Conservation (phyloP, 1,140 invertebrate species). For the Mizuhopecten yessoensis region DNA sequence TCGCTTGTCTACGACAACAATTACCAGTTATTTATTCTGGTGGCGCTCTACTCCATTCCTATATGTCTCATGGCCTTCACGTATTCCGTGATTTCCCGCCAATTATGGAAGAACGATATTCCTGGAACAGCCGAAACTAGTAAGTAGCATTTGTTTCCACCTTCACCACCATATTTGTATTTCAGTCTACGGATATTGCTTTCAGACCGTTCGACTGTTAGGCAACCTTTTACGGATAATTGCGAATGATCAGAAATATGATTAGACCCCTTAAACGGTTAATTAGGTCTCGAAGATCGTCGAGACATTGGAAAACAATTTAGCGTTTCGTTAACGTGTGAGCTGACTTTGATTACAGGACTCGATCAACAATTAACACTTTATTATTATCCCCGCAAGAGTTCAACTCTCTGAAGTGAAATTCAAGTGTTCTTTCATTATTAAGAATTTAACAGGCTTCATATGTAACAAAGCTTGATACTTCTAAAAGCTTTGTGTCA, state of each 20-base stretch:
- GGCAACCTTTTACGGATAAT: background rate
- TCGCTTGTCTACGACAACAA: conserved; percentile 81
- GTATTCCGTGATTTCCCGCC: conserved; percentile 92
- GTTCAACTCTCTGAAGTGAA: too few species aligned
- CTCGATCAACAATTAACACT: too few species aligned
- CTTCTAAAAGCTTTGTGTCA: too few species aligned
- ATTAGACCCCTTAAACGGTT: background rate
- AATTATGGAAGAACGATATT: conserved; percentile 91
- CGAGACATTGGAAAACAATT: background rate
- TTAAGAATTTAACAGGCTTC: too few species aligned
- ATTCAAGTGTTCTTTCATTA: too few species aligned
- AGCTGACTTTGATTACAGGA: too few species aligned
- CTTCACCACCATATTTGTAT: background rate
- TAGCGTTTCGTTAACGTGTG: too few species aligned
- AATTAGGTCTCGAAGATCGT: background rate
- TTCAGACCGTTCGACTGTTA: background rate
- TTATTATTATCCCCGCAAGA: too few species aligned
- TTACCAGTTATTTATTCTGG: conserved; percentile 88
- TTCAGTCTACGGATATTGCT: background rate
- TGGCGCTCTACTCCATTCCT: conserved; percentile 90
- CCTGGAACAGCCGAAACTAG: conserved; percentile 85
- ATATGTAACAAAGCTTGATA: too few species aligned
- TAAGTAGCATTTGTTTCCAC: background rate
- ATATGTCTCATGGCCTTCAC: conserved; percentile 92
- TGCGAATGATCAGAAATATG: background rate